Base-by-base conservation (phyloP, 2,888 invertebrate species). In the Diogma glabrata region DNA sequence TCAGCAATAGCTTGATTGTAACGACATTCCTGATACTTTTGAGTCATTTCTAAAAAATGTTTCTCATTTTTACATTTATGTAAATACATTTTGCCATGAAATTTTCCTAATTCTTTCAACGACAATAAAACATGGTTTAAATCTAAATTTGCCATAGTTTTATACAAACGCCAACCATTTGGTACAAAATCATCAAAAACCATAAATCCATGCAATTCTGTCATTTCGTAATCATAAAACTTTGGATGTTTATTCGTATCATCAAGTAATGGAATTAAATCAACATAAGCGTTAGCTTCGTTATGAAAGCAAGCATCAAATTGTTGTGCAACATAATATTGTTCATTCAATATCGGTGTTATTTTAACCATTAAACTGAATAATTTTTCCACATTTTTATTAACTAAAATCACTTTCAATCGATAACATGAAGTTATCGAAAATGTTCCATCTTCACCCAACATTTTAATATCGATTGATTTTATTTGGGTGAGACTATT, bases 81-180 rank as follows among this genome's bases (percentile, higher is more conserved):
- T 3, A 64, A 69, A 49, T 63, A 69, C 10, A 62, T 58, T n/a
- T 61, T 53, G 14, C 66, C 69, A 59, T 69, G 69, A 33, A 69
- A 69, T 12, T 46, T 49, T 1, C 65, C 70, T 52, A 69, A 52
- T 43, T 62, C 60, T 38, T 61, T 59, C 1, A 61, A 64, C 58
- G 17, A 6, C 56, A 52, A 47, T 10, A 8, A 12, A n/a, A 64
- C 59, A 51, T 69, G 69, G 19, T 66, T 63, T 46, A 69, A 51
- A 14, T 63, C 63, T 5, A 69, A 55, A 49, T 66, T 67, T 7
- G 59, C 52, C 19, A 56, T 56, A 1, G 58, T 53, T 47, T 61
- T 61, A 6, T 63, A 54, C 55, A 69, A 56, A 8, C 52, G 54
- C 65, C 66, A 69, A 4, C 63, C 63, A 17, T 60, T 49, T 3